Conservation (phyloP, 2,888 invertebrate species). For the Eupithecia centaureata region DNA sequence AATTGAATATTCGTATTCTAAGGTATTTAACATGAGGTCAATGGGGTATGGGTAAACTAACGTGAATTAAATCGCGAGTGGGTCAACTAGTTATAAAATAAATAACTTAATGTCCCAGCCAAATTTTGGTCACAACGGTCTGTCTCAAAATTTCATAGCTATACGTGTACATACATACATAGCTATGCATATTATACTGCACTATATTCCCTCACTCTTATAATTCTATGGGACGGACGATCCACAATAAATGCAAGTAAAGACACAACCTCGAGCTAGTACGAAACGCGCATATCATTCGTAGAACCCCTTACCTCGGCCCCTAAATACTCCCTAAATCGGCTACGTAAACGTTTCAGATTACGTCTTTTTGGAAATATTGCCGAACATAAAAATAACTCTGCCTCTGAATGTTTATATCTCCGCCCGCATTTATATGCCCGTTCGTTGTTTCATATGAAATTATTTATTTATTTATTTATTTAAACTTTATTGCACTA, state of each 20-base stretch:
- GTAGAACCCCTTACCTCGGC: slow-evolving; percentile 25
- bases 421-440: neutral
- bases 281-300: slow-evolving; percentile 36
- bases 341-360: slow-evolving; percentile 17
- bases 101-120: no score
- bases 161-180: neutral
- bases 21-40: no score
- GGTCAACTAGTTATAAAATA: no score
- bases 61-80: no score
- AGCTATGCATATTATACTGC: neutral
- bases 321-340: slow-evolving; percentile 30
- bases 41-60: no score
- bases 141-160: neutral
- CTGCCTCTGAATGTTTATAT: slow-evolving; percentile 1
- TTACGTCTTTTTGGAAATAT: slow-evolving; percentile 28
- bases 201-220: neutral
- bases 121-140: neutral
- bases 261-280: neutral
- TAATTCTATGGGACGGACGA: neutral
- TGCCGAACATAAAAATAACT: slow-evolving; percentile 22
- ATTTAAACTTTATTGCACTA: no score
- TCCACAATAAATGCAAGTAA: neutral
- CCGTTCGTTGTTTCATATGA: no score
- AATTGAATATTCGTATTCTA: no score
- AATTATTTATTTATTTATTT: no score